phyloP scores from a whole-genome alignment of 2,888 invertebrate species.

The Dryobota labecula region DNA sequence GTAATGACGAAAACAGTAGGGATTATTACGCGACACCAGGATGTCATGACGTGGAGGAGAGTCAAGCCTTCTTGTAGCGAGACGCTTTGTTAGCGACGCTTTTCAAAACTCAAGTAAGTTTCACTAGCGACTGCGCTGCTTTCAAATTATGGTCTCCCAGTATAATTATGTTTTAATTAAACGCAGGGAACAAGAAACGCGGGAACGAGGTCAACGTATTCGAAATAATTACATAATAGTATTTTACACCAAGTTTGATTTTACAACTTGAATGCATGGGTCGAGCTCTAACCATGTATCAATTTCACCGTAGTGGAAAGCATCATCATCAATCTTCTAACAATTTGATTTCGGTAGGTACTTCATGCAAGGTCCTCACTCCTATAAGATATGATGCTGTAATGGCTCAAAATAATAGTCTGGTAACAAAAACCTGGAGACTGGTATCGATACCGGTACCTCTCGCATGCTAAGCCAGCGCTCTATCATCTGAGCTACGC shows the following conservation, averaged over 20 bases:
- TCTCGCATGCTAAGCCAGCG: constrained; percentile 89
- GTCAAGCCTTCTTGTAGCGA: constrained; percentile 69
- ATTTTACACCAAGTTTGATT: constrained; percentile 20
- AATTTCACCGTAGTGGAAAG: not conserved
- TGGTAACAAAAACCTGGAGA: constrained; percentile 75
- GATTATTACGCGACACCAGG: constrained; percentile 68
- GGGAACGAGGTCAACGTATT: constrained; percentile 35
- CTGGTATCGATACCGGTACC: constrained; percentile 90
- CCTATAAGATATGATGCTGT: not conserved
- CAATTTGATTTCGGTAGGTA: not conserved
- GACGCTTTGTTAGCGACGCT: constrained; percentile 75
- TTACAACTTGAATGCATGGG: not conserved
- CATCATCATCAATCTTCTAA: not conserved
- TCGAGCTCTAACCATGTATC: not conserved
- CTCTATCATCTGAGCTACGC: constrained; percentile 86
- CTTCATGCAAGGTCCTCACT: not conserved
- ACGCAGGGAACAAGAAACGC: constrained; percentile 46
- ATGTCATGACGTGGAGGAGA: constrained; percentile 70
- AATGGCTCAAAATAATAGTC: not conserved
- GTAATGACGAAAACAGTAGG: constrained; percentile 43
- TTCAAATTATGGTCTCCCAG: constrained; percentile 60
- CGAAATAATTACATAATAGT: constrained; percentile 32
- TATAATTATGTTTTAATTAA: constrained; percentile 64
- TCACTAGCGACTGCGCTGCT: constrained; percentile 53
- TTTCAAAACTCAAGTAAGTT: constrained; percentile 69